Evolutionary conservation across 2,113 vertebrate genomes (phyloP).

Genomic region (Tragulus kanchil): DNA sequence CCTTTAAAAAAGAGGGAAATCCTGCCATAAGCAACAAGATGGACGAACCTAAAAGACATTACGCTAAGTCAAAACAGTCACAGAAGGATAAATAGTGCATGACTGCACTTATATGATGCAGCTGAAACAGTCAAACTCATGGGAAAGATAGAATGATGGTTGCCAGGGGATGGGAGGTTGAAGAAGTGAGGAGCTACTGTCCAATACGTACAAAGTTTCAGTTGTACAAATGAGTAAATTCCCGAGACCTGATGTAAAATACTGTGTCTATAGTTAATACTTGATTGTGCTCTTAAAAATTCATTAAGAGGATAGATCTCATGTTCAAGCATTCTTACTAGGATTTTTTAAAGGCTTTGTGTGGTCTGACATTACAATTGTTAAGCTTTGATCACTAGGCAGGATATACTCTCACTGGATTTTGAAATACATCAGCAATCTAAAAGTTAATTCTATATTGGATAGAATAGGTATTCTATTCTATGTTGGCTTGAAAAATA

Average conservation of each 20-base stretch:
- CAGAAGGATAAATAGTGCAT: background rate
- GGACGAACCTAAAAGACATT: background rate
- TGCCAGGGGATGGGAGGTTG: background rate
- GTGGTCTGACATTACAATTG: background rate
- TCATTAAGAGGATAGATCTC: background rate
- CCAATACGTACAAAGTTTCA: background rate
- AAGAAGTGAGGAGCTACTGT: background rate
- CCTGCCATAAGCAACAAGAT: background rate
- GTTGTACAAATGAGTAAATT: background rate
- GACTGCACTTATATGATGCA: background rate
- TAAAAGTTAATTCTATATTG: background rate
- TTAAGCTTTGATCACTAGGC: background rate
- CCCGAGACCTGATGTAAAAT: background rate
- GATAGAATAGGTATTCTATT: background rate
- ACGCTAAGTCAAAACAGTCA: background rate
- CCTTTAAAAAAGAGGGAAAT: background rate
- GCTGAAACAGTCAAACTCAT: background rate
- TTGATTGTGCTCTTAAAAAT: background rate
- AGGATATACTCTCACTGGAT: background rate
- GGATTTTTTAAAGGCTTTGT: background rate
- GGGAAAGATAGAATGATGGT: background rate
- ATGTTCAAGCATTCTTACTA: background rate
- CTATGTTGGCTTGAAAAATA: background rate
- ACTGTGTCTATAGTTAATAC: background rate
- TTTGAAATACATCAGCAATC: background rate